Evolutionary conservation across 2,888 invertebrate species (phyloP).

Genomic region (Dromius quadrimaculatus): DNA sequence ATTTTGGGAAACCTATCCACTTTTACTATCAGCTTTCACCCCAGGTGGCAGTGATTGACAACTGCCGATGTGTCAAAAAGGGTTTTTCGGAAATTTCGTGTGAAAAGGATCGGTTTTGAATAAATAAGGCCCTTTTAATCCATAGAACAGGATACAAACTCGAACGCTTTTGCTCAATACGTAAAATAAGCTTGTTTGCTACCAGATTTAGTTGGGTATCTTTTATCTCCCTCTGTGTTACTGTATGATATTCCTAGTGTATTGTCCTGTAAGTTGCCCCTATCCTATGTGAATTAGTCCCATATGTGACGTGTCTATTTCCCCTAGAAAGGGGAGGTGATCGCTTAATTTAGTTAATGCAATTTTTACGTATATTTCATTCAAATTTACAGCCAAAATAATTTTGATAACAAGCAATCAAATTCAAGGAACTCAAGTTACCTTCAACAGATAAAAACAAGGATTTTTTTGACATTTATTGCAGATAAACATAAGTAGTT

Average conservation of each 20-base stretch:
- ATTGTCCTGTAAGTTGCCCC: background rate
- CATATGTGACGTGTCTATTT: slow-evolving; percentile 31
- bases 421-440: slow-evolving; percentile 2
- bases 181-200: slow-evolving; percentile 29
- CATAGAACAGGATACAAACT: slow-evolving; percentile 13
- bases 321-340: background rate
- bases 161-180: slow-evolving; percentile 22
- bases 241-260: background rate
- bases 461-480: slow-evolving; percentile 3
- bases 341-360: slow-evolving; percentile 16
- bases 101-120: slow-evolving; percentile 46
- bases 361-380: no score
- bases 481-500: slow-evolving; percentile 10
- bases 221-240: slow-evolving; percentile 7
- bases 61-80: slow-evolving; percentile 32
- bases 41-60: slow-evolving; percentile 49
- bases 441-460: slow-evolving; percentile 10
- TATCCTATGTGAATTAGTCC: slow-evolving; percentile 1
- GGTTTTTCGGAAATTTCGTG: slow-evolving; percentile 41
- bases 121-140: slow-evolving; percentile 30
- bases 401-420: no score
- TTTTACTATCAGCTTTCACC: slow-evolving; percentile 18
- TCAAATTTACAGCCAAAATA: no score
- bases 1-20: slow-evolving; percentile 2
- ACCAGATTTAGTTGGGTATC: slow-evolving; percentile 8